Evolutionary conservation across 92 coral and sea anemone species (phyloP).

Genomic region (Siderastrea radians): DNA sequence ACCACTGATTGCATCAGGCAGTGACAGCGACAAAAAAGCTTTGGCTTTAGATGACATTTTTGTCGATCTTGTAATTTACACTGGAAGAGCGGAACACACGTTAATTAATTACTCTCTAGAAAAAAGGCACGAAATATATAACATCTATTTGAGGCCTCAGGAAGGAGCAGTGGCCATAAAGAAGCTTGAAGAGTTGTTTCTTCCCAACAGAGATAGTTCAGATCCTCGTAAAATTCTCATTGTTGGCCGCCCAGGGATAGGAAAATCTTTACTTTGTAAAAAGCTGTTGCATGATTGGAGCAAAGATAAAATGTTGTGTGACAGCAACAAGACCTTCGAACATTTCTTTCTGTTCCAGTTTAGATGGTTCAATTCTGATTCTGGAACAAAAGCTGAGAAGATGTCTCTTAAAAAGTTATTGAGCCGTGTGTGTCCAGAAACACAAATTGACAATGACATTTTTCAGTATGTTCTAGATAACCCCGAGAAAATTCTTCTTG

Average conservation of each 20-base stretch:
- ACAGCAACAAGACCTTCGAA: slow-evolving; percentile 9
- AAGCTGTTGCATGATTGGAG: slow-evolving; percentile 64
- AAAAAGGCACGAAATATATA: slow-evolving; percentile 44
- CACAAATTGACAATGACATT: slow-evolving; percentile 15
- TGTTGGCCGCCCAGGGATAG: slow-evolving; percentile 77
- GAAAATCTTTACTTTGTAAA: slow-evolving; percentile 62
- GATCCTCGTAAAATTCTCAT: slow-evolving; percentile 62
- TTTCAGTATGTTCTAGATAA: slow-evolving; percentile 44
- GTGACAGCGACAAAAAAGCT: background rate
- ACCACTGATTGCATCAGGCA: slow-evolving; percentile 32
- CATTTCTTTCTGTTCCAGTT: slow-evolving; percentile 42
- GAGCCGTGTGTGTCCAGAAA: background rate
- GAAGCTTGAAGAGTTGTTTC: slow-evolving; percentile 45
- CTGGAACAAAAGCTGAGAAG: background rate
- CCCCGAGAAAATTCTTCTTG: slow-evolving; percentile 45
- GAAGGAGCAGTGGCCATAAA: slow-evolving; percentile 21
- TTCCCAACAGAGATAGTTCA: slow-evolving; percentile 37
- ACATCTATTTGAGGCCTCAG: slow-evolving; percentile 44
- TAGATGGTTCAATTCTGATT: slow-evolving; percentile 56
- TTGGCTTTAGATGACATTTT: slow-evolving; percentile 52
- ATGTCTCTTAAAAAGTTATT: slow-evolving; percentile 51
- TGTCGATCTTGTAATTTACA: slow-evolving; percentile 62
- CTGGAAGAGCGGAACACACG: slow-evolving; percentile 51
- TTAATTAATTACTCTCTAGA: background rate
- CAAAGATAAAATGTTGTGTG: background rate